Evolutionary conservation across 1,140 invertebrate species (phyloP).

Genomic region (Oscheius sp.): DNA sequence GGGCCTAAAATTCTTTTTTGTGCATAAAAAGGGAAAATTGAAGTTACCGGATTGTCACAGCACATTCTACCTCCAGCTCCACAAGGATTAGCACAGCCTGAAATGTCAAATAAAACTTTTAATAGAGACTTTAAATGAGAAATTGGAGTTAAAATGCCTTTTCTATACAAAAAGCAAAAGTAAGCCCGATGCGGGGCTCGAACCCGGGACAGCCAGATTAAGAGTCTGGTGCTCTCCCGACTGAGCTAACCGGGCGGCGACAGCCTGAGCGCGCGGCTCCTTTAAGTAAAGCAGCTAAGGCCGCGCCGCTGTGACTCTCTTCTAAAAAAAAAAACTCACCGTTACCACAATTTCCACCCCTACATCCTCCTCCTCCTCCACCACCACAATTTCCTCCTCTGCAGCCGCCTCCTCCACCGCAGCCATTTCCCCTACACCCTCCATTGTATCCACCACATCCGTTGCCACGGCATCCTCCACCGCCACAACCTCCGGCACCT

Average conservation of each 20-base stretch:
- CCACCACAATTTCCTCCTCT: not conserved
- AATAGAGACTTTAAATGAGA: too few relatives aligned
- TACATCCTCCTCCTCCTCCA: slow-evolving; percentile 5
- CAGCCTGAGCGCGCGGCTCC: too few relatives aligned
- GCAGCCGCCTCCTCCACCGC: not conserved
- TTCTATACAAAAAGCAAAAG: too few relatives aligned
- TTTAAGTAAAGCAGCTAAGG: not conserved
- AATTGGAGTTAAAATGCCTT: too few relatives aligned
- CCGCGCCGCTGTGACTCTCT: too few relatives aligned
- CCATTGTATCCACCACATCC: slow-evolving; percentile 14
- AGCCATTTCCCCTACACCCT: not conserved
- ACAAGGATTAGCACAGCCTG: not conserved
- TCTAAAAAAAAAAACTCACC: too few relatives aligned
- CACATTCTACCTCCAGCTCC: not conserved
- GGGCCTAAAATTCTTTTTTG: not conserved
- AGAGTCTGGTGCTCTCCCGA: too few relatives aligned
- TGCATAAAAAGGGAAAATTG: not conserved
- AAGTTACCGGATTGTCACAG: not conserved
- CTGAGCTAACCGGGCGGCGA: too few relatives aligned
- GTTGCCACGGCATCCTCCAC: slow-evolving; percentile 3
- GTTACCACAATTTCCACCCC: too few relatives aligned
- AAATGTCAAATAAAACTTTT: too few relatives aligned
- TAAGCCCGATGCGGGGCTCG: too few relatives aligned
- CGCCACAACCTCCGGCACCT: slow-evolving; percentile 8
- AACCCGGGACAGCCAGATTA: too few relatives aligned